phyloP scores from a whole-genome alignment of 2,797 vertebrate genomes.

The Amniataba percoides region DNA sequence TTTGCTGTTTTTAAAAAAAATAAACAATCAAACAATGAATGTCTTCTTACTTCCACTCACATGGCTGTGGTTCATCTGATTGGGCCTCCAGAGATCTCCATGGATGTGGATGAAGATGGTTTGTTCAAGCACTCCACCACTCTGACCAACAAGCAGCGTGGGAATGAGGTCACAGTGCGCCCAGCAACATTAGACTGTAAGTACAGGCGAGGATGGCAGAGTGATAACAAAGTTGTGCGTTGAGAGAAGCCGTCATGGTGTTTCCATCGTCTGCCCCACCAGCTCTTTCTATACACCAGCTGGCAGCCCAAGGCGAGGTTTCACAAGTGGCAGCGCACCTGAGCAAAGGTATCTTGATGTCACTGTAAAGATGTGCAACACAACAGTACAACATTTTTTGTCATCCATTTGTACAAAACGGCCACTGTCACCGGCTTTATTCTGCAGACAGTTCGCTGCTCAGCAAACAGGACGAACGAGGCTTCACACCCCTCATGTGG shows the following conservation, averaged over 20 bases:
- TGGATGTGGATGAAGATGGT: conserved; percentile 76
- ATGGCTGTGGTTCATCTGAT: conserved; percentile 22
- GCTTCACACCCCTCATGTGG: conserved; percentile 98
- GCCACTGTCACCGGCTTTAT: background rate
- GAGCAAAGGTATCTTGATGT: conserved; percentile 85
- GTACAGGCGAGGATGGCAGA: conserved; percentile 45
- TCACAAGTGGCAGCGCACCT: conserved; percentile 89
- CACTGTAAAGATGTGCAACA: background rate
- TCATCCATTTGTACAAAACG: background rate
- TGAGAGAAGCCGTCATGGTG: background rate
- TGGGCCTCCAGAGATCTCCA: conserved; percentile 64
- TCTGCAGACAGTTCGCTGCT: conserved; percentile 88
- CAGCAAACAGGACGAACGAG: conserved; percentile 92
- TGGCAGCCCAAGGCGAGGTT: conserved; percentile 95
- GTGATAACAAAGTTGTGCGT: background rate
- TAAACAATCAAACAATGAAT: background rate
- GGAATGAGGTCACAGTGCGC: conserved; percentile 92
- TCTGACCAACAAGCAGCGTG: conserved; percentile 95
- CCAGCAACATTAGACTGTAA: conserved; percentile 95
- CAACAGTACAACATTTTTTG: background rate
- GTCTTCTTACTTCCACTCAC: conserved; percentile 11
- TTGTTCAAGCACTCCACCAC: conserved; percentile 91
- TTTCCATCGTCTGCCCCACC: conserved; percentile 17
- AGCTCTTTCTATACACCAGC: conserved; percentile 96
- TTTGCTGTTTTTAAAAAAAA: background rate